A percentile compares a stretch with the other conserved stretches of the same genome.
Conservation (phyloP, 2,888 invertebrate species). For the Lepidonotus clava region DNA sequence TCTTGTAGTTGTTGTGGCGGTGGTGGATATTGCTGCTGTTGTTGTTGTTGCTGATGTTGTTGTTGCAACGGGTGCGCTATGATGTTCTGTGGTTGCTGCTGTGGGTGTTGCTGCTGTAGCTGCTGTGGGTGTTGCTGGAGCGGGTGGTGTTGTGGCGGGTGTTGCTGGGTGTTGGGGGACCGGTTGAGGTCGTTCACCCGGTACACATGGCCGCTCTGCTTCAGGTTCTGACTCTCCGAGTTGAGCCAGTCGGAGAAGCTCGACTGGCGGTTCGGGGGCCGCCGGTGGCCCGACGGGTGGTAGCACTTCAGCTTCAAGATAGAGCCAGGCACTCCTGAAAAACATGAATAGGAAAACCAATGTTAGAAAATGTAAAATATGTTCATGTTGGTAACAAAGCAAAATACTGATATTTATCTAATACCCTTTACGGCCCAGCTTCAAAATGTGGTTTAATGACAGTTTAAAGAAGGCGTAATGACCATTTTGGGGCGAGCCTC, state of each 20-base stretch:
- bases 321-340: constrained; percentile 53
- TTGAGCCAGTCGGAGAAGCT: constrained; percentile 57
- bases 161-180: constrained; percentile 24
- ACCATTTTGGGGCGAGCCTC: no score
- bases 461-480: no score
- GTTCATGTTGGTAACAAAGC: no score
- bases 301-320: constrained; percentile 55
- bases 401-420: no score
- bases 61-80: background rate
- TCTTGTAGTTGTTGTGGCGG: background rate
- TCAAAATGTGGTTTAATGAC: no score
- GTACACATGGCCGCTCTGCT: constrained; percentile 52
- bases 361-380: no score
- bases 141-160: background rate
- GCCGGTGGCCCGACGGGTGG: constrained; percentile 53
- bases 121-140: constrained; percentile 17
- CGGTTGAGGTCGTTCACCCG: constrained; percentile 17
- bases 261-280: constrained; percentile 49
- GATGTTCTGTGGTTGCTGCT: constrained; percentile 11
- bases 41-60: background rate
- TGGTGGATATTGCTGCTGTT: background rate
- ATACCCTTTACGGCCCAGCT: no score
- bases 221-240: constrained; percentile 56
- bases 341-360: no score
- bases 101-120: background rate